Percentiles rank a stretch among this genome's conserved stretches.
Evolutionary conservation across 2,888 invertebrate genomes (phyloP).

Genomic region (Leucophora obtusa): DNA sequence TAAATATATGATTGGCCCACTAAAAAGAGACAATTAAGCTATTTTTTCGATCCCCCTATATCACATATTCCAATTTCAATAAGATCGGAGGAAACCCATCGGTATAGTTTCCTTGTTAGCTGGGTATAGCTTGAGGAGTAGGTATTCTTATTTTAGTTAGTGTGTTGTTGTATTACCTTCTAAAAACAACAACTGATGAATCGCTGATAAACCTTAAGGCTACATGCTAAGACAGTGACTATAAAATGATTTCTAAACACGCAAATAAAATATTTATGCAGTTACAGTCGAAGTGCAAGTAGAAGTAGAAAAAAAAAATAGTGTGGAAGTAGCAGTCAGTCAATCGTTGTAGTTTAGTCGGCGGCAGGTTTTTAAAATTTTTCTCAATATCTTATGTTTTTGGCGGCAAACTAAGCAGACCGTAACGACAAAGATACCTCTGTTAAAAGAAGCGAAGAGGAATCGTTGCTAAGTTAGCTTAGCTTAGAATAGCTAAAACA

Average conservation of each 20-base stretch:
- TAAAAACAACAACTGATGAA: constrained; percentile 68
- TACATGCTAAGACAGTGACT: constrained; percentile 75
- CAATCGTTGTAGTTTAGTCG: constrained; percentile 13
- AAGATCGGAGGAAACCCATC: too few relatives aligned
- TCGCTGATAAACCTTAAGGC: constrained; percentile 73
- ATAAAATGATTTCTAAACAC: constrained; percentile 76
- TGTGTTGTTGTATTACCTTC: constrained; percentile 33
- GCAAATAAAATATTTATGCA: constrained; percentile 73
- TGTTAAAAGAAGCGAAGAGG: constrained; percentile 12
- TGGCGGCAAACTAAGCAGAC: constrained; percentile 72
- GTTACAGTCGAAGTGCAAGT: constrained; percentile 33
- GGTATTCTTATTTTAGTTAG: constrained; percentile 31
- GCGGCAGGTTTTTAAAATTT: constrained; percentile 12
- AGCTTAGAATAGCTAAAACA: constrained; percentile 29
- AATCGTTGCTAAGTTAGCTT: constrained; percentile 24
- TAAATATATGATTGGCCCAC: too few relatives aligned
- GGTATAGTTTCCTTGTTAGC: too few relatives aligned
- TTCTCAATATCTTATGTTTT: constrained; percentile 57
- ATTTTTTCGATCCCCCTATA: too few relatives aligned
- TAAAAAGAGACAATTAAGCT: too few relatives aligned
- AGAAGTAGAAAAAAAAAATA: constrained; percentile 15
- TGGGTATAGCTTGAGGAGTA: constrained; percentile 22
- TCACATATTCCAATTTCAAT: too few relatives aligned
- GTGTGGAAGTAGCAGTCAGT: constrained; percentile 14
- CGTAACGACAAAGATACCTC: constrained; percentile 65